phyloP scores from a whole-genome alignment of 2,888 invertebrate genomes.

The Rhagium mordax region DNA sequence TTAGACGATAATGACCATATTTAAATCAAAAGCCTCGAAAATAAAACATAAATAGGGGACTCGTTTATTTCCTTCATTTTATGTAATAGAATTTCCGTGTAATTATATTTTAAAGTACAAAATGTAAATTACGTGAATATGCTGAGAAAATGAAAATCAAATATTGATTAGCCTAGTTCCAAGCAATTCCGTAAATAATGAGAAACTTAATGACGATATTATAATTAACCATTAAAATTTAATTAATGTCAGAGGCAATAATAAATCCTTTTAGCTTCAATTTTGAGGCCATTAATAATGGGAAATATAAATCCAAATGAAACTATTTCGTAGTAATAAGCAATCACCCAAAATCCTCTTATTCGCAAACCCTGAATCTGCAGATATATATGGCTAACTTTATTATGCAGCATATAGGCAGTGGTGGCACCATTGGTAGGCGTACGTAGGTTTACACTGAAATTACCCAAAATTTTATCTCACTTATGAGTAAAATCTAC shows the following conservation, averaged over 20 bases:
- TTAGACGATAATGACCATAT: not conserved
- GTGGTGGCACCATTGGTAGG: not conserved
- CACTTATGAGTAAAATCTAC: no score
- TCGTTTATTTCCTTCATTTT: slow-evolving; percentile 32
- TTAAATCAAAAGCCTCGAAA: not conserved
- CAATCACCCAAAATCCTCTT: slow-evolving; percentile 55
- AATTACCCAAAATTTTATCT: not conserved
- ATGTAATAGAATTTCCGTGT: slow-evolving; percentile 42
- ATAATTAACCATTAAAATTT: slow-evolving; percentile 54
- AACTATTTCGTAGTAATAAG: slow-evolving; percentile 54
- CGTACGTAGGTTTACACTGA: not conserved
- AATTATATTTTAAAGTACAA: slow-evolving; percentile 45
- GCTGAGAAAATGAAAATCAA: slow-evolving; percentile 53
- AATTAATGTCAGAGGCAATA: slow-evolving; percentile 52
- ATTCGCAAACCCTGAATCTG: slow-evolving; percentile 33
- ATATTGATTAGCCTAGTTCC: slow-evolving; percentile 55
- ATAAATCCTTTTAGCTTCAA: slow-evolving; percentile 32
- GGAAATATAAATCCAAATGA: slow-evolving; percentile 54
- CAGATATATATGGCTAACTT: slow-evolving; percentile 26
- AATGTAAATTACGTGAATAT: slow-evolving; percentile 47
- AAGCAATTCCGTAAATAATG: slow-evolving; percentile 54
- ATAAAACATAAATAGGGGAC: not conserved
- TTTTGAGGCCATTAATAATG: slow-evolving; percentile 33
- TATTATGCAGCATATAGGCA: slow-evolving; percentile 15
- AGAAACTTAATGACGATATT: slow-evolving; percentile 55